Conservation (phyloP, 2,888 invertebrate species). For the Drosophila acutilabella region DNA sequence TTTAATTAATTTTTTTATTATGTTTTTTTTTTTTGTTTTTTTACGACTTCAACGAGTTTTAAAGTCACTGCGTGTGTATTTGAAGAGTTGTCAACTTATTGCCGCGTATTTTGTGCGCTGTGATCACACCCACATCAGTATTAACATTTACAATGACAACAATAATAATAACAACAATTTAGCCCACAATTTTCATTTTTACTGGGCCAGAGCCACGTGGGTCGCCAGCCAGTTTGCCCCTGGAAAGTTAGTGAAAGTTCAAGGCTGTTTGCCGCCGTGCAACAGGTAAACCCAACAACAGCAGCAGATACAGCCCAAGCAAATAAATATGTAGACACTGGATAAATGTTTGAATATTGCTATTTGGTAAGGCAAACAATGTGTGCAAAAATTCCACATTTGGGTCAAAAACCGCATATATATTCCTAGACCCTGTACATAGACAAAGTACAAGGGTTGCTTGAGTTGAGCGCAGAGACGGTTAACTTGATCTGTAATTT, state of each 20-base stretch:
- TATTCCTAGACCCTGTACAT: not conserved
- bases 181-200: constrained; percentile 15
- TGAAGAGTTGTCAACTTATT: constrained; percentile 27
- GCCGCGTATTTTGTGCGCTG: not conserved
- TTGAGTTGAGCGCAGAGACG: no score
- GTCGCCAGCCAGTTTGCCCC: constrained; percentile 47
- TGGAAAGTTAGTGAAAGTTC: constrained; percentile 68
- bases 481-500: no score
- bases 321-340: constrained; percentile 23
- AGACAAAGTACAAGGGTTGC: no score
- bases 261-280: constrained; percentile 58
- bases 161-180: constrained; percentile 6
- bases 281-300: constrained; percentile 26
- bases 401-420: constrained; percentile 4
- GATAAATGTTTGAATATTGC: constrained; percentile 47
- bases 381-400: not conserved
- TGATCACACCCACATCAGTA: constrained; percentile 23
- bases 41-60: constrained; percentile 37
- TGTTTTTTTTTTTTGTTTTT: constrained; percentile 19
- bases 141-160: not conserved
- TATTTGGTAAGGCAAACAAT: constrained; percentile 38
- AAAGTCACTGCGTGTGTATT: constrained; percentile 21
- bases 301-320: not conserved
- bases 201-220: constrained; percentile 66
- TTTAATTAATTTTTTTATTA: constrained; percentile 5